These are phyloP conservation scores for Pantherophis alleghaniensis DNA, from an alignment of 2,797 vertebrate species.

Conservation along the genomic window DNA sequence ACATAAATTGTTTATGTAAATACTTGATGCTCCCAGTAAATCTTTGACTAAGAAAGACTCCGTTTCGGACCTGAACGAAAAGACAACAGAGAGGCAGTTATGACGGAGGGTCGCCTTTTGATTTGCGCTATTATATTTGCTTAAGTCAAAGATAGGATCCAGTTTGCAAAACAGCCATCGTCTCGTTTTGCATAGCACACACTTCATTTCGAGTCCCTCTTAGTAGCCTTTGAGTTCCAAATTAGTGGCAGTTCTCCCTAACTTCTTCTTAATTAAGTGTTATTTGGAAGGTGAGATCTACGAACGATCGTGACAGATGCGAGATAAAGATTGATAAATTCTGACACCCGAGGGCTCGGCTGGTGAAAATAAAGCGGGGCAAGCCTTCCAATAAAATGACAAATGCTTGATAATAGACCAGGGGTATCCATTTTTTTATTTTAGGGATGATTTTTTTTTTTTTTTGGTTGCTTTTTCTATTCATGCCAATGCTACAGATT, in stretches of 20 bases:
- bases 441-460: conserved; percentile 59
- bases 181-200: conserved; percentile 64
- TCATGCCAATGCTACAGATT: conserved; percentile 48
- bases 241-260: conserved; percentile 58
- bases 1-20: conserved; percentile 72
- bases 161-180: conserved; percentile 77
- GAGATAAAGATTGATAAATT: conserved; percentile 60
- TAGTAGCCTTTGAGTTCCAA: conserved; percentile 57
- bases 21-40: conserved; percentile 56
- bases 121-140: conserved; percentile 59
- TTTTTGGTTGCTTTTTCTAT: conserved; percentile 52
- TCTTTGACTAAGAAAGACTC: conserved; percentile 55
- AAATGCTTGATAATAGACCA: conserved; percentile 61
- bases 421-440: conserved; percentile 56
- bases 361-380: conserved; percentile 50
- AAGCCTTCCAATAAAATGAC: conserved; percentile 61
- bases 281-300: conserved; percentile 60
- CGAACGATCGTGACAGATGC: conserved; percentile 57
- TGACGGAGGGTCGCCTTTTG: conserved; percentile 71
- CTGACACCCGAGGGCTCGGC: conserved; percentile 53
- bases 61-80: conserved; percentile 56
- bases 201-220: conserved; percentile 68
- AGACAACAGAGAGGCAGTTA: conserved; percentile 70
- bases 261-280: conserved; percentile 64
- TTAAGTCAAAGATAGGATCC: conserved; percentile 73